Percentiles rank a stretch among this genome's conserved stretches.
These are phyloP conservation scores for Cherax destructor DNA, from an alignment of 1,140 invertebrate genomes.

Conservation along the genomic window DNA sequence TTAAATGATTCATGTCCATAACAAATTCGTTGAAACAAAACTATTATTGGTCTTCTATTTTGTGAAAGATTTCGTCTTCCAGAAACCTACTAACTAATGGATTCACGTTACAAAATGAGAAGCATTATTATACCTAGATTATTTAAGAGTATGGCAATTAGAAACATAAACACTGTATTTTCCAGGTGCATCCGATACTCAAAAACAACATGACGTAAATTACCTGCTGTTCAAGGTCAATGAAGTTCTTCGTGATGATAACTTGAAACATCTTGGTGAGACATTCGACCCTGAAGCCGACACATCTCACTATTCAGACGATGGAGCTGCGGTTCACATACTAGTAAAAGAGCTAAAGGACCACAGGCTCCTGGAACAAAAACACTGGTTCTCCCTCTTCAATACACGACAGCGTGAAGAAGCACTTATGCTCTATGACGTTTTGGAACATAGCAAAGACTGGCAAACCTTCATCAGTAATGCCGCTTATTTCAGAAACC, in stretches of 20 bases:
- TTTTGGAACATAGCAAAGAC: slow-evolving; percentile 32
- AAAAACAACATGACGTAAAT: slow-evolving; percentile 50
- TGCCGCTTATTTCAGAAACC: slow-evolving; percentile 35
- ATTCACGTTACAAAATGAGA: too few species aligned
- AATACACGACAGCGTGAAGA: slow-evolving; percentile 35
- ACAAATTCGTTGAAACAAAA: too few species aligned
- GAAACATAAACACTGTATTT: neutral
- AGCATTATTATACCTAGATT: too few species aligned
- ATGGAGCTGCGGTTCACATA: neutral
- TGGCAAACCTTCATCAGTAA: slow-evolving; percentile 39
- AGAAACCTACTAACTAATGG: too few species aligned
- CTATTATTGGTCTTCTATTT: too few species aligned
- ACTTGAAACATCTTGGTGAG: neutral
- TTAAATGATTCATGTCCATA: too few species aligned
- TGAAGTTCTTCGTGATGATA: slow-evolving; percentile 16
- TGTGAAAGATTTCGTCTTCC: too few species aligned
- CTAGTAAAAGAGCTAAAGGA: slow-evolving; percentile 23
- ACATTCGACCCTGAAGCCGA: slow-evolving; percentile 29
- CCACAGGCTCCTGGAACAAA: slow-evolving; percentile 13
- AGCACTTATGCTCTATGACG: slow-evolving; percentile 47
- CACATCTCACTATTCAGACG: slow-evolving; percentile 17
- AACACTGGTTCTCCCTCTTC: slow-evolving; percentile 61
- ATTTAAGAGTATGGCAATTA: too few species aligned
- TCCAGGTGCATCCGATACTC: neutral
- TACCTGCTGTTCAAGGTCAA: slow-evolving; percentile 40